Base-by-base conservation (phyloP, 1,140 invertebrate species). In the Lasioglossum albipes region DNA sequence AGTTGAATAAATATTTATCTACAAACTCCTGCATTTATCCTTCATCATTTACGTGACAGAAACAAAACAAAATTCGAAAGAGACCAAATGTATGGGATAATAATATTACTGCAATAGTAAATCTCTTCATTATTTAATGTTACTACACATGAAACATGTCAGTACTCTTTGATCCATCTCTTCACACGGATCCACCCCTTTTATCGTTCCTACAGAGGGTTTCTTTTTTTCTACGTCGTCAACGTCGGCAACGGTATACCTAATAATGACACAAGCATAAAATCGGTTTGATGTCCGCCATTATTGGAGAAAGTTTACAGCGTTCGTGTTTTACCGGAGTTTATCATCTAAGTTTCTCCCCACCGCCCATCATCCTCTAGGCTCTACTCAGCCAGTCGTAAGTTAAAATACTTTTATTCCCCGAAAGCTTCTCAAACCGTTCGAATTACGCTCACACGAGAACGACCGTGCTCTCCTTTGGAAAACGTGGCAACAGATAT, bases 251-350 rank as follows among this genome's bases (percentile, higher is more conserved):
- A 84, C 79, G 75, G 64, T 88, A 85, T 81, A 85, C 85, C 85
- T 83, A 76, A 74, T 91, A 89, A 90, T 85, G 87, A 89, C 84
- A 79, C 70, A 82, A 74, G 83, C 78, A 84, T 85, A 66, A 91
- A 91, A 91, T 91, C 89, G 88, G 86, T 86, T 87, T 83, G 87
- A 90, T 88, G 89, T 90, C 81, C 83, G 78, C 85, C 86, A 88
- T 91, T 91, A 90, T 89, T 86, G 89, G 88, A 85, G 87, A 91
- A 90, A 91, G 85, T 91, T 91, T 88, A 87, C 86, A 87, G 75
- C 86, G 84, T 90, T 91, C 87, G 88, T 90, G 88, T 89, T 91
- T 90, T 88, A 89, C 86, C 71, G 85, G 83, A 91, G 87, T 90
- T 91, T 90, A 91, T 91, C 90, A 90, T 88, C 85, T 76, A 78